These are phyloP conservation scores for Phylloscopus whistleri DNA, from an alignment of 2,113 vertebrate species.

Conservation along the genomic window DNA sequence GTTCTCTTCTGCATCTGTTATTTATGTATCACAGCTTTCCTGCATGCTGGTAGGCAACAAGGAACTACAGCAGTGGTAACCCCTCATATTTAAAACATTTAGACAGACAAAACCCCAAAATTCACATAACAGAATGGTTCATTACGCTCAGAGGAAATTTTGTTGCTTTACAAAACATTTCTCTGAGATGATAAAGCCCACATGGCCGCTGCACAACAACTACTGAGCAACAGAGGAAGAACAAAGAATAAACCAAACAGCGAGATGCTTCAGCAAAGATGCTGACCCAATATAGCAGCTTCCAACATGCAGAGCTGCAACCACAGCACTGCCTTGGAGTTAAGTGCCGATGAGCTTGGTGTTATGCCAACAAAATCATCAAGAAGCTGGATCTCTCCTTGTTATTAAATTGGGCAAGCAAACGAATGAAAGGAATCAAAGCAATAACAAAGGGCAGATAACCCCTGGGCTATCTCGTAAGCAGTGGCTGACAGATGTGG, in stretches of 20 bases:
- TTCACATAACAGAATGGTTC: conserved; percentile 38
- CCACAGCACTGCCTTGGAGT: background rate
- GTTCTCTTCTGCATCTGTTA: conserved; percentile 61
- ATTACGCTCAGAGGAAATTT: conserved; percentile 51
- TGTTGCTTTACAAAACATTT: conserved; percentile 33
- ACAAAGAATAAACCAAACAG: conserved; percentile 36
- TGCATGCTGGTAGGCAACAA: conserved; percentile 29
- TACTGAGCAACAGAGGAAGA: conserved; percentile 45
- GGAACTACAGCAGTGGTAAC: conserved; percentile 23
- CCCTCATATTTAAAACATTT: conserved; percentile 44
- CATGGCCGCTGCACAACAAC: conserved; percentile 36
- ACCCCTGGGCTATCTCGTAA: conserved; percentile 53
- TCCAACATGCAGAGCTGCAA: background rate
- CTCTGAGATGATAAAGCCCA: conserved; percentile 14
- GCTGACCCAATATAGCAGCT: conserved; percentile 22
- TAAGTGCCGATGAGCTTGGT: conserved; percentile 33
- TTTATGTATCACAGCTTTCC: conserved; percentile 52
- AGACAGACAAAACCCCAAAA: conserved; percentile 34
- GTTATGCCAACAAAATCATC: conserved; percentile 56
- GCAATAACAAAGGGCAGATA: conserved; percentile 65
- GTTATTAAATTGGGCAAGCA: conserved; percentile 63
- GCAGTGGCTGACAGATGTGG: conserved; percentile 66
- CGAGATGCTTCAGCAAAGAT: conserved; percentile 10
- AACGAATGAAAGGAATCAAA: conserved; percentile 64
- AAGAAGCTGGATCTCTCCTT: conserved; percentile 51